phyloP scores from a whole-genome alignment of 1,140 invertebrate species.

The Ericerus pela region DNA sequence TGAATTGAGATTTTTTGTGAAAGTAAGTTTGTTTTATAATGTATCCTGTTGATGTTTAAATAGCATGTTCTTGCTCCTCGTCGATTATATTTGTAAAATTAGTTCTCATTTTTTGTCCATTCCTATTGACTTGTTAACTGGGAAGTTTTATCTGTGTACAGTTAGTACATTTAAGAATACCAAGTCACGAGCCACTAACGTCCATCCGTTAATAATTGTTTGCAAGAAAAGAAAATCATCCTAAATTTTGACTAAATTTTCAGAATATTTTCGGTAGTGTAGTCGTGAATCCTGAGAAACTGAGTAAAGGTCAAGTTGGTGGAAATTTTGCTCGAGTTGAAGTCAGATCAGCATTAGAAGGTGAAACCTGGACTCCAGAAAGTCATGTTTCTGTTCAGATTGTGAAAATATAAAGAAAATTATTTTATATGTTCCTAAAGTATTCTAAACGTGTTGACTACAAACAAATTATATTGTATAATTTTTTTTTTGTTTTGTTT shows the following conservation, averaged over 20 bases:
- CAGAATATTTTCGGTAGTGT: conserved; percentile 57
- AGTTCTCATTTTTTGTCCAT: no score
- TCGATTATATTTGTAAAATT: no score
- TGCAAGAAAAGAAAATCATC: no score
- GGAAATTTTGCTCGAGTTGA: conserved; percentile 42
- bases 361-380: conserved; percentile 25
- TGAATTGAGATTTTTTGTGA: conserved; percentile 65
- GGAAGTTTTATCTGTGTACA: not conserved
- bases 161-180: not conserved
- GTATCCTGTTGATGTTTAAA: no score
- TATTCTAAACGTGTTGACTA: not conserved
- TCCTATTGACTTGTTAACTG: not conserved
- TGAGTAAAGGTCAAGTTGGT: conserved; percentile 45
- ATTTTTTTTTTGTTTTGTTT: not conserved
- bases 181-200: not conserved
- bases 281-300: conserved; percentile 67
- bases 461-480: not conserved
- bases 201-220: no score
- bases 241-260: conserved; percentile 24
- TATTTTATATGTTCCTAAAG: conserved; percentile 16
- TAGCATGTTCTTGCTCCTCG: no score
- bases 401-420: conserved; percentile 19
- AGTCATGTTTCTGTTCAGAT: conserved; percentile 22
- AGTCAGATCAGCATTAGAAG: conserved; percentile 26
- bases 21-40: conserved; percentile 35